Evolutionary conservation across 1,140 invertebrate genomes (phyloP), one percentile per base, ranked within the genome.

Genomic region (Trichonephila clavipes): DNA sequence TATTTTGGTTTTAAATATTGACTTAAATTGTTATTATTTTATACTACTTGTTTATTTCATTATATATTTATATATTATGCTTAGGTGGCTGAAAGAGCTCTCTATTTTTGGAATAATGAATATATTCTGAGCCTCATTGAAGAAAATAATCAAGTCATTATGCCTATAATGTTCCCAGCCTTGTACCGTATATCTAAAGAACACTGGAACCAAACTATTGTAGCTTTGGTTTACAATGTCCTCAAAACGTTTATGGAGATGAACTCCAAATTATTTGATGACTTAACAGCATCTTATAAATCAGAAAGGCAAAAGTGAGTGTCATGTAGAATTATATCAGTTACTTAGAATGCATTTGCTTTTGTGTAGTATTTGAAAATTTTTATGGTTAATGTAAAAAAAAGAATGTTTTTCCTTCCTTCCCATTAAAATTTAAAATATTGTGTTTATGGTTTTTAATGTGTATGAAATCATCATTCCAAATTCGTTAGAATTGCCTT

Each of bases 151-250:
- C 72, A 89, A 87, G 92, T 91, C 66, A 95, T 99, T 95, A 96
- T 99, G 95, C 98, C 98, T 51, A 97, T 97, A 91, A 97, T 98
- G 98, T 99, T 99, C 96, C 99, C 99, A 81, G 98, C 99, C 94
- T 96, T 99, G 94, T 99, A 99, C 96, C 98, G 98, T 95, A 99
- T 99, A 96, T 99, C 98, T 44, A 99, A 99, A 96, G 98, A 98
- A 95, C 99, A 99, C 96, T 99, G 99, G 99, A 99, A 99, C 96
- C 99, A 99, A 97, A 99, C 99, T 72, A 99, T 99, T 95, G 98
- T 99, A 96, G 99, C 99, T 93, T 97, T 99, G 92, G 99, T 99
- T 95, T 99, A 99, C 96, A 99, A 99, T 97, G 99, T 99, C n/a
- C 97, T 99, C 64, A 99, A 99, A 96, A 96, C 99, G 40, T 99